Evolutionary conservation across 2,797 vertebrate genomes (phyloP), one percentile per base, ranked within the genome.

Genomic region (Telmatherina bonti): DNA sequence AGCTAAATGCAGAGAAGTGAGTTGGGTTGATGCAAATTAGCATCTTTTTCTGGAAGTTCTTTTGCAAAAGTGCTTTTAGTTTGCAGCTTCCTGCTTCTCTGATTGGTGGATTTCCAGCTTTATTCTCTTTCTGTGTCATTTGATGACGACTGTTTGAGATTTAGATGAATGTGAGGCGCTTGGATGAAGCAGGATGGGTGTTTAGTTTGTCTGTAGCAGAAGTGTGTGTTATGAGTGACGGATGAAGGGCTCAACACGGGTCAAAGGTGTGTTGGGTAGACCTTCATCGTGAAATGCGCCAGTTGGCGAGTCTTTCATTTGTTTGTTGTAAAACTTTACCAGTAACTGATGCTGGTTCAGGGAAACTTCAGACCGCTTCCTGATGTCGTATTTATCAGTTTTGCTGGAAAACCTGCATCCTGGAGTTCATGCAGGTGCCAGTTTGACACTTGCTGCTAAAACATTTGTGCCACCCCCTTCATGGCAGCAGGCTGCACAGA

Each of bases 131-230:
- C 10, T 52, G 26, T 12, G 27, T 3, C 8, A 16, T 8, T 30
- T 31, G 7, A 18, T 20, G 41, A 43, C 15, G 41, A 10, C 16
- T 16, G 13, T 4, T 43, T 22, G 58, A 30, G 26, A 30, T 47
- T 22, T 35, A 56, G 41, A 16, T 56, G 24, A 61, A 55, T 61
- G 12, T 53, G 30, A 55, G 29, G 30, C 56, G 57, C 3, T 67
- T 8, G 57, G 45, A 52, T 36, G 30, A 52, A 59, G 18, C 29
- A 12, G 43, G 66, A 27, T 30, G 29, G 0, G 30, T 51, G 29
- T 27, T 49, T 2, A n/a, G n/a, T n/a, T n/a, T 22, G n/a, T n/a
- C 35, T 36, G 35, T 13, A 36, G 35, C 35, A n/a, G 16, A 11
- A 22, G 20, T 35, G n/a, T 35, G 31, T 36, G 33, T 35, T 24